Base-by-base conservation (phyloP, 2,888 invertebrate species). In the Drosophila austrosaltans region DNA sequence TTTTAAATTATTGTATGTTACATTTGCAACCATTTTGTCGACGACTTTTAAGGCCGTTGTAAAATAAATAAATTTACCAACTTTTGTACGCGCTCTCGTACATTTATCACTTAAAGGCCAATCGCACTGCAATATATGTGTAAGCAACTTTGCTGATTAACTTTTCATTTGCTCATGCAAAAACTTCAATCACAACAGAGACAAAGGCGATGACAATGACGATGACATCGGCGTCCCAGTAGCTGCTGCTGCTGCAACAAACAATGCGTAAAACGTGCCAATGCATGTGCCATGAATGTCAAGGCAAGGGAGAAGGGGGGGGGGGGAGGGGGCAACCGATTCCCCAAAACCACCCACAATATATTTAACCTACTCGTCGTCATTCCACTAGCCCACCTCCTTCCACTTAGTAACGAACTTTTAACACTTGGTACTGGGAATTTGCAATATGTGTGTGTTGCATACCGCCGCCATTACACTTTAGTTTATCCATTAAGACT, bases 201-300 rank as follows among this genome's bases (percentile, higher is more conserved):
- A 68, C 73, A 59, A 61, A 42, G 48, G 42, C 28, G 30, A 44
- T 32, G 56, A 69, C 20, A 53, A 36, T 60, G 65, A 75, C 67
- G 62, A 61, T 20, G 39, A n/a, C 53, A 44, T 60, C 67, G 53
- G 57, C 66, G 16, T 56, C 12, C 22, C 63, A 54, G 53, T 12
- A 54, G 16, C 54, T 20, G 28, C 16, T n/a, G 4, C 30, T 12
- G 42, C 56, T 61, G 28, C 72, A 54, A 30, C 44, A 72, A 72
- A 73, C 73, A 58, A 63, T 73, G 69, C 63, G 61, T 83, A 76
- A 76, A 86, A 78, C 81, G 80, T 86, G 86, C 79, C 83, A 71
- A 75, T 86, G 83, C 81, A 81, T 86, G 86, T 82, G 66, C 83
- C 75, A 76, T 84, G 83, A 77, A 82, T 79, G 75, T 75, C 80